Evolutionary conservation across 2,797 vertebrate species (phyloP), one percentile per base, ranked within the genome.

Genomic region (Neomorphus geoffroyi): DNA sequence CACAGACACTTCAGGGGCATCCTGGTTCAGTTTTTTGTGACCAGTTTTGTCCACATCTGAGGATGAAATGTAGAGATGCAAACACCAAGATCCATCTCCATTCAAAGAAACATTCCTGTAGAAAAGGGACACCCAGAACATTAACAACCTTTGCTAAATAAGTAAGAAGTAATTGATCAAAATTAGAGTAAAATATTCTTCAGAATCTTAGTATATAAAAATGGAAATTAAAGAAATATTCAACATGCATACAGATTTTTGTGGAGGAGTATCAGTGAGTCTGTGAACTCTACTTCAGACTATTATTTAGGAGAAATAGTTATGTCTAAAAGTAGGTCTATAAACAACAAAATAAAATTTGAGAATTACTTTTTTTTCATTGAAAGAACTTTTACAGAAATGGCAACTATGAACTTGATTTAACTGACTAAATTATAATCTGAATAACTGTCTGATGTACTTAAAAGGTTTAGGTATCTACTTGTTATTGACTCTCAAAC

Each of bases 131-230:
- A 70, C 6, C 11, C 22, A 83, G 41, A 86, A 62, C 35, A 86
- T 21, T 72, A 69, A 48, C 62, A 80, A 2, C 5, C 18, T 78
- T 74, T 72, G 10, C 66, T 88, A 80, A 72, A 46, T n/a, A 51
- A 60, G 35, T 71, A 82, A 58, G 30, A 27, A 22, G 30, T 86
- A 94, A 86, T 35, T 57, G 80, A 70, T 16, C 19, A 69, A 88
- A 95, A 88, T 64, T 50, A 85, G 81, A 88, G 48, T 22, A 88
- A 81, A 90, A 88, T 77, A 61, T 74, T 85, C 85, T 64, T 69
- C 73, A 70, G 69, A 87, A 95, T 48, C 24, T 18, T 26, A 13
- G 9, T 84, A 69, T 88, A 79, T 90, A 62, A 94, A 96, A 92
- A 89, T 69, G 65, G 61, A 89, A 83, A 74, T 6, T 93, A 80